These are phyloP conservation scores for Carassius auratus DNA, from an alignment of 2,113 vertebrate genomes.

Conservation along the genomic window DNA sequence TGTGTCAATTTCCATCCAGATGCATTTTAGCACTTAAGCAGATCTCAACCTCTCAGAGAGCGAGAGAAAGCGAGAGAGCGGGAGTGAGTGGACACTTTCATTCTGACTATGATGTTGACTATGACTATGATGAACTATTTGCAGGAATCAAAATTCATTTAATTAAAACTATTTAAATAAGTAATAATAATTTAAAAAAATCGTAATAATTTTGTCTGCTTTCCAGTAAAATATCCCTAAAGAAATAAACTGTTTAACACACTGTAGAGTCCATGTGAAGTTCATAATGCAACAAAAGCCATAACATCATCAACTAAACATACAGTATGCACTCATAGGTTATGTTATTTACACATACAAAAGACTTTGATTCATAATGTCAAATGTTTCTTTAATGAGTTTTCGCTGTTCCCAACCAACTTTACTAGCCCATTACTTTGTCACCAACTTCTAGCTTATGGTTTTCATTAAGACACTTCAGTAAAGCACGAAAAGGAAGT, in stretches of 20 bases:
- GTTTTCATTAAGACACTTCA: background rate
- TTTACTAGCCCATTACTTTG: background rate
- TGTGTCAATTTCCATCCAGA: slow-evolving; percentile 45
- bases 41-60: background rate
- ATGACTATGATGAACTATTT: too few relatives aligned
- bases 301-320: background rate
- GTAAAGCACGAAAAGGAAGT: background rate
- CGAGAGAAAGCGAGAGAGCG: background rate
- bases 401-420: background rate
- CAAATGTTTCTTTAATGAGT: background rate
- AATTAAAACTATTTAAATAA: too few relatives aligned
- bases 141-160: background rate
- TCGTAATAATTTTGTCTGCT: too few relatives aligned
- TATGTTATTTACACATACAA: background rate
- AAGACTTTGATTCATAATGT: background rate
- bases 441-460: background rate
- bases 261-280: background rate
- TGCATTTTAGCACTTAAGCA: too few relatives aligned
- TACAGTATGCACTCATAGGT: background rate
- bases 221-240: too few relatives aligned
- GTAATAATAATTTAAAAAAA: too few relatives aligned
- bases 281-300: too few relatives aligned
- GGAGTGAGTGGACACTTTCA: too few relatives aligned
- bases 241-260: background rate
- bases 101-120: too few relatives aligned